Percentiles rank a stretch among this genome's conserved stretches.
These are phyloP conservation scores for Henricia sp. DNA, from an alignment of 53 echinoderm and acorn worm species.

Conservation along the genomic window DNA sequence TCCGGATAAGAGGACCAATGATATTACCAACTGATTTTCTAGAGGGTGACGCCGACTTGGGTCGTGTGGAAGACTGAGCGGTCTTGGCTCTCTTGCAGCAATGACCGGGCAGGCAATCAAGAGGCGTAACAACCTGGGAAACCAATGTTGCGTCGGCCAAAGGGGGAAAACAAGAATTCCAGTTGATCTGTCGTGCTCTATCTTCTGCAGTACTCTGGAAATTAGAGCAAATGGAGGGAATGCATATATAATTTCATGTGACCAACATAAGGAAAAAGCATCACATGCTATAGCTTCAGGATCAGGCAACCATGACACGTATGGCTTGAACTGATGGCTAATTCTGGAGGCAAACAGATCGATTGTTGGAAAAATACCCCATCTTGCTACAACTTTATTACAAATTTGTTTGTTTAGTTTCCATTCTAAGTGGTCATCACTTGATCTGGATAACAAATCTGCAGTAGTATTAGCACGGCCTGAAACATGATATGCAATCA, in stretches of 20 bases:
- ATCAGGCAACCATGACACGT: background rate
- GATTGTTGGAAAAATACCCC: background rate
- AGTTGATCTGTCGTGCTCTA: background rate
- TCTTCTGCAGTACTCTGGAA: background rate
- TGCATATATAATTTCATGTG: background rate
- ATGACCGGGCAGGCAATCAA: slow-evolving; percentile 51
- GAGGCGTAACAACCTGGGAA: slow-evolving; percentile 39
- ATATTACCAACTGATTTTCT: slow-evolving; percentile 8
- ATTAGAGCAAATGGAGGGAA: slow-evolving; percentile 3
- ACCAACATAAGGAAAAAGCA: background rate
- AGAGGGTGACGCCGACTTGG: slow-evolving; percentile 3
- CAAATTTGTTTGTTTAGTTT: background rate
- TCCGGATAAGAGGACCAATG: slow-evolving; percentile 42
- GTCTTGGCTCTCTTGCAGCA: slow-evolving; percentile 19
- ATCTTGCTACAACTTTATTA: background rate
- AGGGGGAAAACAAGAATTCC: slow-evolving; percentile 6
- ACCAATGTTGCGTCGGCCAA: slow-evolving; percentile 61
- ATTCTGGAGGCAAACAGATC: slow-evolving; percentile 2
- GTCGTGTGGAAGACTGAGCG: slow-evolving; percentile 41
- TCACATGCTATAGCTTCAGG: slow-evolving; percentile 1
- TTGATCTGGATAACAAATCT: background rate
- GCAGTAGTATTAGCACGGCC: background rate
- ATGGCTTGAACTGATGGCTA: background rate
- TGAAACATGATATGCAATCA: slow-evolving; percentile 14
- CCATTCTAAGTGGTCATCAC: slow-evolving; percentile 10